phyloP scores from a whole-genome alignment of 1,140 invertebrate genomes.

The Dendroctonus ponderosae region DNA sequence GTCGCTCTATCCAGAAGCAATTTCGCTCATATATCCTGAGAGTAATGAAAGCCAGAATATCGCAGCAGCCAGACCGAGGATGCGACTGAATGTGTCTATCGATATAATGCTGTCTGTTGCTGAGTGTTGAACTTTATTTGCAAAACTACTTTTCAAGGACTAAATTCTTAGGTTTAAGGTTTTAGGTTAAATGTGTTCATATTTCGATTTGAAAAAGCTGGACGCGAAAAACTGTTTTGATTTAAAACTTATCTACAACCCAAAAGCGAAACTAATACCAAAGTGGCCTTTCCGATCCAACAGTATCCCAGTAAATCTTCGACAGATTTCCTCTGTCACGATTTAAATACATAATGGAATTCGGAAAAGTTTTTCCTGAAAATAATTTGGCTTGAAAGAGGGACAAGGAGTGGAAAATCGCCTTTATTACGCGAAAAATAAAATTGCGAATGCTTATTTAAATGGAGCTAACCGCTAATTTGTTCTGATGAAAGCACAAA shows the following conservation, averaged over 20 bases:
- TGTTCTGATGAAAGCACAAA: conserved; percentile 41
- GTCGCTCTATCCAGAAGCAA: conserved; percentile 3
- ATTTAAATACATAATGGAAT: conserved; percentile 21
- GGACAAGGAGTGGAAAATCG: conserved; percentile 21
- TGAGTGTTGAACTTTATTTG: too few species aligned
- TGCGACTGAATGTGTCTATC: background rate
- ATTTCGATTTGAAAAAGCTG: too few species aligned
- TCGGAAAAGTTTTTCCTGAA: conserved; percentile 11
- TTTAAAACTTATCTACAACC: too few species aligned
- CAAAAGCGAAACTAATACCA: too few species aligned
- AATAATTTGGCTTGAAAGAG: conserved; percentile 14
- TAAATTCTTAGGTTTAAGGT: too few species aligned
- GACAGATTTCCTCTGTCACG: conserved; percentile 7
- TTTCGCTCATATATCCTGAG: conserved; percentile 4
- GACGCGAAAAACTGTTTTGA: too few species aligned
- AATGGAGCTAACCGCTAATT: conserved; percentile 41
- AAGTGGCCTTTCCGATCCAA: background rate
- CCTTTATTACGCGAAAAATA: conserved; percentile 17
- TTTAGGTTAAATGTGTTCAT: too few species aligned
- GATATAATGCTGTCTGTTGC: too few species aligned
- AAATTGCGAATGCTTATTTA: conserved; percentile 35
- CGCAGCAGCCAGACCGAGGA: background rate
- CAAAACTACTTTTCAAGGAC: too few species aligned
- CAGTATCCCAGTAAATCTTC: conserved; percentile 13
- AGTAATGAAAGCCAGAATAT: conserved; percentile 7